phyloP scores from a whole-genome alignment of 2,113 vertebrate genomes.

The Ammospiza caudacuta region DNA sequence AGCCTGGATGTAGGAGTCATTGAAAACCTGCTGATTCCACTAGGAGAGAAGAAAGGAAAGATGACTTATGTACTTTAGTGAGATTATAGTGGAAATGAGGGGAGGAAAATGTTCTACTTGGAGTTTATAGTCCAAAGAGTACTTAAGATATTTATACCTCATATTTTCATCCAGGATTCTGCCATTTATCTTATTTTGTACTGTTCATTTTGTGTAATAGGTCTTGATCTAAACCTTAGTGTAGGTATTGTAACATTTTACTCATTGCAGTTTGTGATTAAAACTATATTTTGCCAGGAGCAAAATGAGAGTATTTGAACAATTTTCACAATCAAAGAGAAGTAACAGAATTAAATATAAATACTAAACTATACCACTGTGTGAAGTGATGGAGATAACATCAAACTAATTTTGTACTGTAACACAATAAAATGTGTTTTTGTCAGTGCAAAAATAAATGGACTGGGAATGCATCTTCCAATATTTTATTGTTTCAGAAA shows the following conservation, averaged over 20 bases:
- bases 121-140: background rate
- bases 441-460: background rate
- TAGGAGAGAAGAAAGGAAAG: background rate
- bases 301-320: background rate
- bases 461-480: background rate
- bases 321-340: background rate
- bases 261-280: background rate
- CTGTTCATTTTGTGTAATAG: background rate
- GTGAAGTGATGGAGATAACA: background rate
- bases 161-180: background rate
- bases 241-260: background rate
- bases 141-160: background rate
- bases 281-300: background rate
- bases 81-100: background rate
- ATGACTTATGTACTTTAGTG: background rate
- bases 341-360: background rate
- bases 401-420: background rate
- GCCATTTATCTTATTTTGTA: background rate
- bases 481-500: background rate
- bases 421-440: accelerated
- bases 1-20: background rate
- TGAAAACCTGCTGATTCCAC: background rate
- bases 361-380: background rate
- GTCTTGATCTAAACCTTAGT: background rate
- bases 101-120: background rate